These are phyloP conservation scores for Panagrolaimus sp. DNA, from an alignment of 1,140 invertebrate species.

Conservation along the genomic window DNA sequence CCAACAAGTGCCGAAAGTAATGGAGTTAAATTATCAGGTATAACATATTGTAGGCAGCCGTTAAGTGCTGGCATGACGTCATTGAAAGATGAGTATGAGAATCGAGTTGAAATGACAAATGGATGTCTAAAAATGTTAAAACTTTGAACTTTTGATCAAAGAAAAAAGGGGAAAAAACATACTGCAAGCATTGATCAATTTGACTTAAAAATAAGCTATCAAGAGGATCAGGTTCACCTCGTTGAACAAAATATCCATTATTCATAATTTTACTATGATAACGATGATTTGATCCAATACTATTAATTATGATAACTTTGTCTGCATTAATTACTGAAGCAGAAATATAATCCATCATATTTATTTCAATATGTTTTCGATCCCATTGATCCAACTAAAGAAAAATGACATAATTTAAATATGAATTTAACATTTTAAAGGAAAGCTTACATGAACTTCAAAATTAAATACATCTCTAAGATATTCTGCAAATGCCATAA, in stretches of 20 bases:
- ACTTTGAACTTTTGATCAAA: slow-evolving; percentile 2
- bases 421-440: not conserved
- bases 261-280: slow-evolving; percentile 43
- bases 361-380: slow-evolving; percentile 45
- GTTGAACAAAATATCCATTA: slow-evolving; percentile 33
- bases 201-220: slow-evolving; percentile 48
- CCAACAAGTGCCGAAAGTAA: slow-evolving; percentile 44
- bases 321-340: slow-evolving; percentile 52
- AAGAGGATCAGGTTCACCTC: slow-evolving; percentile 34
- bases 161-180: slow-evolving; percentile 24
- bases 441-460: slow-evolving; percentile 47
- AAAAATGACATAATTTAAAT: slow-evolving; percentile 11
- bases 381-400: slow-evolving; percentile 55
- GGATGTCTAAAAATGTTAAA: slow-evolving; percentile 47
- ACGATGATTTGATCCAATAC: slow-evolving; percentile 49
- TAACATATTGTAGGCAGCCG: slow-evolving; percentile 51
- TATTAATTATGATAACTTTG: slow-evolving; percentile 57
- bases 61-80: slow-evolving; percentile 43
- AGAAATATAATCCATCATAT: slow-evolving; percentile 55
- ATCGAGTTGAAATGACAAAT: slow-evolving; percentile 48
- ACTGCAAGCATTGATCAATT: slow-evolving; percentile 56
- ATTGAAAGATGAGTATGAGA: slow-evolving; percentile 42
- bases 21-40: slow-evolving; percentile 50
- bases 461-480: slow-evolving; percentile 48
- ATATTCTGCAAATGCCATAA: slow-evolving; percentile 53